Conservation (phyloP, 2,888 invertebrate species). For the Ectemnius lituratus region DNA sequence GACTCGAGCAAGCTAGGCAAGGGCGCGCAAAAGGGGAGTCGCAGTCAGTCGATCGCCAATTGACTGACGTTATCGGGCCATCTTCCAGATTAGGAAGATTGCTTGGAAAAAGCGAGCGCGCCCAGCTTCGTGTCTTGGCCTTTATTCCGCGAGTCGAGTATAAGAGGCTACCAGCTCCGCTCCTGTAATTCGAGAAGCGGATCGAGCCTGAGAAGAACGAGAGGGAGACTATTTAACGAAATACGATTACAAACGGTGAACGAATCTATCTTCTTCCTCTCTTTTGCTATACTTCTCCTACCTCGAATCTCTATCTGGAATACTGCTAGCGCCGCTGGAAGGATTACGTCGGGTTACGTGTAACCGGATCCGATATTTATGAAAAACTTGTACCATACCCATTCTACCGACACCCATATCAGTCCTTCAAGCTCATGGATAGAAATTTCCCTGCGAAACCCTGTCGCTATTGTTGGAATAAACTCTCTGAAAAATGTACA, state of each 20-base stretch:
- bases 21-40: conserved; percentile 35
- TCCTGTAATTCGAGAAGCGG: conserved; percentile 45
- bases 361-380: neutral
- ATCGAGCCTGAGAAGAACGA: neutral
- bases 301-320: no score
- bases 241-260: conserved; percentile 18
- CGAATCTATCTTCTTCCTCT: neutral
- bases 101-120: conserved; percentile 55
- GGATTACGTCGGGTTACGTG: neutral
- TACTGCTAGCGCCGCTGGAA: no score
- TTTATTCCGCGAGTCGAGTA: conserved; percentile 48
- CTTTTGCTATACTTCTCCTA: no score
- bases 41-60: conserved; percentile 73
- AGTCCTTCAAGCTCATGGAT: no score
- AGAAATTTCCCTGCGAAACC: no score
- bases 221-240: conserved; percentile 42
- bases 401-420: no score
- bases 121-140: conserved; percentile 44
- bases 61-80: conserved; percentile 75
- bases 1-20: conserved; percentile 22
- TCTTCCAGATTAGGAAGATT: conserved; percentile 75
- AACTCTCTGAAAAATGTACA: no score
- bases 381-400: neutral
- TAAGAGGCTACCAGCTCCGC: conserved; percentile 14
- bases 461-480: no score